Percentiles rank a stretch among this genome's conserved stretches.
phyloP scores from a whole-genome alignment of 1,140 invertebrate genomes.

The Drosophila erecta region DNA sequence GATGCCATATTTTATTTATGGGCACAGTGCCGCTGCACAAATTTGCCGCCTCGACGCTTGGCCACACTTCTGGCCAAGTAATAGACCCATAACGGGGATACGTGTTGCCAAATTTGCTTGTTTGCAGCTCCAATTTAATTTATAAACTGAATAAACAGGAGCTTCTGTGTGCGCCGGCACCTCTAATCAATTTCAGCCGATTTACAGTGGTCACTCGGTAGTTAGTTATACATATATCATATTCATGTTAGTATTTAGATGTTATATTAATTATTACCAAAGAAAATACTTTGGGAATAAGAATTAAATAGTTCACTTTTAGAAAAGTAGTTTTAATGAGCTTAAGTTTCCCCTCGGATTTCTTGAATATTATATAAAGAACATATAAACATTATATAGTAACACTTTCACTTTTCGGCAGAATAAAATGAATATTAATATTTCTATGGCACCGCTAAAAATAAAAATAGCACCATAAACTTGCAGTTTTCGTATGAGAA shows the following conservation, averaged over 20 bases:
- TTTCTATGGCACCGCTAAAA: too few relatives aligned
- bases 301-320: too few relatives aligned
- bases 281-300: too few relatives aligned
- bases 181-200: slow-evolving; percentile 11
- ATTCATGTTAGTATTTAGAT: too few relatives aligned
- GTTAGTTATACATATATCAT: too few relatives aligned
- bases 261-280: too few relatives aligned
- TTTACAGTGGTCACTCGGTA: slow-evolving; percentile 4
- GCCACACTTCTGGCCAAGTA: slow-evolving; percentile 48
- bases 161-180: not conserved
- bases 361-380: too few relatives aligned
- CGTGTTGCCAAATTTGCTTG: slow-evolving; percentile 47
- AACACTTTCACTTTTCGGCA: too few relatives aligned
- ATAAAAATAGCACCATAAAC: too few relatives aligned
- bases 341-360: too few relatives aligned
- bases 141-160: slow-evolving; percentile 37
- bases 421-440: not conserved
- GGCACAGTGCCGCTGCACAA: slow-evolving; percentile 52
- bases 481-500: not conserved
- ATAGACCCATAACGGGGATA: slow-evolving; percentile 62
- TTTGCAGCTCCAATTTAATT: slow-evolving; percentile 57
- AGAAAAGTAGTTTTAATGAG: too few relatives aligned
- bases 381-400: too few relatives aligned
- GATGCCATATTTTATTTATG: slow-evolving; percentile 74
- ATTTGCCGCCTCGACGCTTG: slow-evolving; percentile 42